Evolutionary conservation across 2,113 vertebrate genomes (phyloP).

Genomic region (Cairina moschata): DNA sequence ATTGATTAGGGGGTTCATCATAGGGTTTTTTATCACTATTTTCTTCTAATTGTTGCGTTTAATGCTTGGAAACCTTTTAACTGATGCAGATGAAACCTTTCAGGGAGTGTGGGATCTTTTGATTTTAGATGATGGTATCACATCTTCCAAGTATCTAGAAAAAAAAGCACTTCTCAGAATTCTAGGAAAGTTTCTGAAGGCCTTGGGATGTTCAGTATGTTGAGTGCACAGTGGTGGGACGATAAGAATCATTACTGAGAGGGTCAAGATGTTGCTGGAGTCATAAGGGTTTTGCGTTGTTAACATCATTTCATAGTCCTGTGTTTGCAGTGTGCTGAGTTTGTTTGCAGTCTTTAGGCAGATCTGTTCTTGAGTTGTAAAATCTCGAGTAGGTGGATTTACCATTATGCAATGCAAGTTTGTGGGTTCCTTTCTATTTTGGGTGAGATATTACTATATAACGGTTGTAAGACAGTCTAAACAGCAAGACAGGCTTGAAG

Average conservation of each 20-base stretch:
- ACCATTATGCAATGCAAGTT: background rate
- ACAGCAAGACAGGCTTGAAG: background rate
- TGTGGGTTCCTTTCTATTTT: background rate
- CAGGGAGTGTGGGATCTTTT: background rate
- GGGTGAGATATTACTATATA: background rate
- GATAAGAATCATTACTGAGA: rapidly evolving
- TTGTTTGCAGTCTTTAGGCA: background rate
- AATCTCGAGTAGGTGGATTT: background rate
- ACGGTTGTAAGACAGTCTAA: background rate
- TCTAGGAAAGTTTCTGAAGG: rapidly evolving
- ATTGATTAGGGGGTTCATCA: background rate
- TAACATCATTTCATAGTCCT: background rate
- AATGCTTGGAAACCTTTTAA: background rate
- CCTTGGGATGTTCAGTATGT: background rate
- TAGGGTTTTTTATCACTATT: background rate
- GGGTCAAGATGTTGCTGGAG: background rate
- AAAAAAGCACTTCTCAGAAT: too few species aligned
- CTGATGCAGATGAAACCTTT: background rate
- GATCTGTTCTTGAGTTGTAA: background rate
- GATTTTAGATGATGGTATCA: background rate
- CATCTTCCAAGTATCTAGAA: background rate
- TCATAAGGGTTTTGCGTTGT: background rate
- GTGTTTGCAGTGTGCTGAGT: background rate
- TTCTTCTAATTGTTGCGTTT: background rate
- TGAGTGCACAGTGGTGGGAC: background rate